Percentiles rank a stretch among this genome's conserved stretches.
Conservation (phyloP, 1,140 invertebrate genomes). For the Pseudomyrmex sp. region DNA sequence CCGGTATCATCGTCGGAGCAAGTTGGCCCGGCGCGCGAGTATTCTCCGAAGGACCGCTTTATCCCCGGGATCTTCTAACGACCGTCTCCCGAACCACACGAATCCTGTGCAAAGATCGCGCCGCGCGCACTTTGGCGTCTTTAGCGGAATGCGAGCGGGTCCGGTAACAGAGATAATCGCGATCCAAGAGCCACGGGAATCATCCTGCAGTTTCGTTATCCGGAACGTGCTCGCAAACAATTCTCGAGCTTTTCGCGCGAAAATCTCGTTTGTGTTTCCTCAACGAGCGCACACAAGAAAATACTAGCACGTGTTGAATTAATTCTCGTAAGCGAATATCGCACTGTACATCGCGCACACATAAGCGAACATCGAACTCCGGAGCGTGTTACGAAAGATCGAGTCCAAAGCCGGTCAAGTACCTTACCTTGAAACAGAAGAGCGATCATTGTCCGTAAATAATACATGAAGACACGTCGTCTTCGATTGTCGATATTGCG, state of each 20-base stretch:
- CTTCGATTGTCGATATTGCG: not conserved
- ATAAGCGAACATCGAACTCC: not conserved
- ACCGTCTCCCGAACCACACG: not conserved
- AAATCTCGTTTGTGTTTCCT: no score
- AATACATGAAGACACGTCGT: slow-evolving; percentile 29
- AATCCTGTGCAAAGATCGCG: not conserved
- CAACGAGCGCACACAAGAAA: not conserved
- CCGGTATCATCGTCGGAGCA: slow-evolving; percentile 23
- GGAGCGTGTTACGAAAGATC: slow-evolving; percentile 4
- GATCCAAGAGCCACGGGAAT: not conserved
- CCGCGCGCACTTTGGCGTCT: slow-evolving; percentile 8
- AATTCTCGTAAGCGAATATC: slow-evolving; percentile 10
- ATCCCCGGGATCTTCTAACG: slow-evolving; percentile 30
- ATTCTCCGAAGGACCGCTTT: slow-evolving; percentile 26
- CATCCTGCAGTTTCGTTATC: not conserved
- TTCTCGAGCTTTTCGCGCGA: not conserved
- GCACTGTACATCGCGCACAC: not conserved
- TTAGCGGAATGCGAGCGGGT: not conserved
- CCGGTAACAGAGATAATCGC: not conserved
- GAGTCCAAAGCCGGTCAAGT: slow-evolving; percentile 1
- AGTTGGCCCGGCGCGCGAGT: slow-evolving; percentile 24
- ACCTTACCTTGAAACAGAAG: slow-evolving; percentile 2
- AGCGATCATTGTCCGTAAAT: slow-evolving; percentile 33
- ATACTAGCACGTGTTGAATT: not conserved
- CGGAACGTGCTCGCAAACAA: not conserved